These are phyloP conservation scores for Phenacoccus solenopsis DNA, from an alignment of 1,140 invertebrate genomes.

Conservation along the genomic window DNA sequence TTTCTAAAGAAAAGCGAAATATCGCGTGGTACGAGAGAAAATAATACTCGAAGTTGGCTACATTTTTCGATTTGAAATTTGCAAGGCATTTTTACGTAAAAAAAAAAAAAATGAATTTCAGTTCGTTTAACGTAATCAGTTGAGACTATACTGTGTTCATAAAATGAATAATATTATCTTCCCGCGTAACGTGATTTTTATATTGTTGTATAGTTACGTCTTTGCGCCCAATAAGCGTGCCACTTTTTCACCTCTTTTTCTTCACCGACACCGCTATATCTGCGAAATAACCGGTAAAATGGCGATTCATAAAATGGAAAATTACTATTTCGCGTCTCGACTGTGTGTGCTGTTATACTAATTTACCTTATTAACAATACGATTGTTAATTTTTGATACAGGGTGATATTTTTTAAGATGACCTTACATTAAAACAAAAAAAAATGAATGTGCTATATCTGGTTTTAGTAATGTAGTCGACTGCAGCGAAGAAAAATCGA, in stretches of 20 bases:
- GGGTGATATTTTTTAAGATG: slow-evolving; percentile 16
- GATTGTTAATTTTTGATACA: slow-evolving; percentile 5
- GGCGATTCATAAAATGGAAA: too few relatives aligned
- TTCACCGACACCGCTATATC: neutral
- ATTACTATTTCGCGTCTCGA: too few relatives aligned
- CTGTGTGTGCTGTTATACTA: neutral
- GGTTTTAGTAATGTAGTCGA: neutral
- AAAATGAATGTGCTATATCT: neutral
- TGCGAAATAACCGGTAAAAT: too few relatives aligned
- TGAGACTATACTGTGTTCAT: neutral
- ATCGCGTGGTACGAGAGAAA: too few relatives aligned
- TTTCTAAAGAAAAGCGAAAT: too few relatives aligned
- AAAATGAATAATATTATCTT: neutral
- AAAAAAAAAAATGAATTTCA: too few relatives aligned
- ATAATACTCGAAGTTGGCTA: too few relatives aligned
- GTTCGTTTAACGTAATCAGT: neutral
- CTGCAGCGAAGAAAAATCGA: neutral
- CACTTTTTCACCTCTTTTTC: neutral
- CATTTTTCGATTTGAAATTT: too few relatives aligned
- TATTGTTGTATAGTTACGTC: neutral
- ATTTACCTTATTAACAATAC: neutral
- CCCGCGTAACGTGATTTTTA: neutral
- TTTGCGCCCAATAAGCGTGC: neutral
- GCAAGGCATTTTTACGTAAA: too few relatives aligned
- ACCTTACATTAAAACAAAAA: neutral